Evolutionary conservation across 1,140 invertebrate species (phyloP).

Genomic region (Delia radicum): DNA sequence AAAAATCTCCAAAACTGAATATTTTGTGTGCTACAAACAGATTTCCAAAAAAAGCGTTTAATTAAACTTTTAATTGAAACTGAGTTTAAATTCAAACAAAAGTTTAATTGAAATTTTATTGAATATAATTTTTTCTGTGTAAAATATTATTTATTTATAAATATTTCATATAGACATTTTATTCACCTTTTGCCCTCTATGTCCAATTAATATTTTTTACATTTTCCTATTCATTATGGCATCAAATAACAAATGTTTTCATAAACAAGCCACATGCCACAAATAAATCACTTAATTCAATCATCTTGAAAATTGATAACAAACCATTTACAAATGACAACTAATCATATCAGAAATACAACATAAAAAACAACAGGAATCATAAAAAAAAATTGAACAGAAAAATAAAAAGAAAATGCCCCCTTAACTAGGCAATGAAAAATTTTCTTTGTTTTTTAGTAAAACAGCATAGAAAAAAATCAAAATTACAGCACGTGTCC

Average conservation of each 20-base stretch:
- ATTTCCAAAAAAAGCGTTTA: too few species aligned
- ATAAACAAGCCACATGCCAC: slow-evolving; percentile 22
- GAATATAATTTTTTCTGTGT: too few species aligned
- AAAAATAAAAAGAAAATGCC: slow-evolving; percentile 11
- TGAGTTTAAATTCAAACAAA: too few species aligned
- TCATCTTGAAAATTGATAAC: slow-evolving; percentile 56
- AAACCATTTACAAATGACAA: slow-evolving; percentile 56
- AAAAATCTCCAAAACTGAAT: too few species aligned
- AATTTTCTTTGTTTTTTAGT: slow-evolving; percentile 34
- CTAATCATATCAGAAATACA: slow-evolving; percentile 26
- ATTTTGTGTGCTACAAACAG: too few species aligned
- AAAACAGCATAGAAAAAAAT: slow-evolving; percentile 31
- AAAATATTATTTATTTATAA: too few species aligned
- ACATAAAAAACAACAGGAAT: not conserved
- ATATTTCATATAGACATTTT: too few species aligned
- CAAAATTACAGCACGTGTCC: slow-evolving; percentile 45
- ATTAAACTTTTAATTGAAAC: too few species aligned
- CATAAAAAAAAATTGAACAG: too few species aligned
- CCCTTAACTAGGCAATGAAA: slow-evolving; percentile 41
- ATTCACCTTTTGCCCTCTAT: too few species aligned
- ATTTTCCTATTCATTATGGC: not conserved
- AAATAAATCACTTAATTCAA: slow-evolving; percentile 47
- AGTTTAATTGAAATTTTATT: too few species aligned
- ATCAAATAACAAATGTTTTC: slow-evolving; percentile 22
- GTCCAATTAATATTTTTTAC: not conserved